These are phyloP conservation scores for Camponotus floridanus DNA, from an alignment of 1,140 invertebrate species.

Conservation along the genomic window DNA sequence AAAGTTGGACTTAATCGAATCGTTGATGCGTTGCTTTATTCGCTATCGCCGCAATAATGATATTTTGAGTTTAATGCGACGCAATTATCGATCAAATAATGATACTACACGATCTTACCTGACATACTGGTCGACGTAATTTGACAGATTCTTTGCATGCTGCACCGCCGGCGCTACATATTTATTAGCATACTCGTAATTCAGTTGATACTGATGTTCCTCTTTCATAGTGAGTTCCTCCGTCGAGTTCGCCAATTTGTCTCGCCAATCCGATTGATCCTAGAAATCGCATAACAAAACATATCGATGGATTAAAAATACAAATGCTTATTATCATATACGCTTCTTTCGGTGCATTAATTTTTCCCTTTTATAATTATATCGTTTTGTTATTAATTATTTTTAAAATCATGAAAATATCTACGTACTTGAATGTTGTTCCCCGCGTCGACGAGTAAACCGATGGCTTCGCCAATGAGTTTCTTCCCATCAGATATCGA, in stretches of 20 bases:
- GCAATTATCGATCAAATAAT: conserved; percentile 3
- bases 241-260: conserved; percentile 81
- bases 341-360: background rate
- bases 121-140: conserved; percentile 89
- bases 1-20: conserved; percentile 63
- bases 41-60: conserved; percentile 39
- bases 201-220: conserved; percentile 88
- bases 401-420: background rate
- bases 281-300: conserved; percentile 60
- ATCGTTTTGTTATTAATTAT: background rate
- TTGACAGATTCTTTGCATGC: conserved; percentile 89
- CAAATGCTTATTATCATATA: background rate
- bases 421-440: conserved; percentile 81
- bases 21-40: conserved; percentile 52
- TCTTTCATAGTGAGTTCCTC: conserved; percentile 87
- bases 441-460: conserved; percentile 78
- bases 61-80: background rate
- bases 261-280: conserved; percentile 79
- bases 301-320: background rate
- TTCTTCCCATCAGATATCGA: conserved; percentile 77
- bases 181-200: conserved; percentile 89
- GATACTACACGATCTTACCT: conserved; percentile 80
- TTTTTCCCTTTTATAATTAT: background rate
- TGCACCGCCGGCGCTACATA: conserved; percentile 89
- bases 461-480: conserved; percentile 77